A percentile compares a stretch with the other conserved stretches of the same genome.
phyloP scores from a whole-genome alignment of 2,113 vertebrate genomes.

The Ailurus styani region DNA sequence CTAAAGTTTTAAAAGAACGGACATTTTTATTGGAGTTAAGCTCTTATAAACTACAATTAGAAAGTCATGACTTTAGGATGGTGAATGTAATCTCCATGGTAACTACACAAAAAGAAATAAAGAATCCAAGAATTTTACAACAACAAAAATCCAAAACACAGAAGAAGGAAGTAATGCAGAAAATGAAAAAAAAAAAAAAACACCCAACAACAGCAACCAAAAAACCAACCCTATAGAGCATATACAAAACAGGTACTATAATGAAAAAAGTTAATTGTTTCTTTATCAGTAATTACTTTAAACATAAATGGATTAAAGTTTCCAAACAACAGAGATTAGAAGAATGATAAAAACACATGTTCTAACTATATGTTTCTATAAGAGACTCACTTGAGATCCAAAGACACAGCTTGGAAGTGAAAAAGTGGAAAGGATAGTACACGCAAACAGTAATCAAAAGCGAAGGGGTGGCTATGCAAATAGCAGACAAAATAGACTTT shows the following conservation, averaged over 20 bases:
- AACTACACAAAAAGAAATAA: not conserved
- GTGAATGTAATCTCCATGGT: not conserved
- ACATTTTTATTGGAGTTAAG: not conserved
- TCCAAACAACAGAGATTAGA: not conserved
- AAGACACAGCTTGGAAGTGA: not conserved
- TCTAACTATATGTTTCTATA: not conserved
- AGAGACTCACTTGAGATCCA: not conserved
- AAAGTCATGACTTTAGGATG: not conserved
- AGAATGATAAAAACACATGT: not conserved
- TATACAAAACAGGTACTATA: not conserved
- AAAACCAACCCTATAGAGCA: not conserved
- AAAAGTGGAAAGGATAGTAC: not conserved
- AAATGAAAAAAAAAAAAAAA: not conserved
- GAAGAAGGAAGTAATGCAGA: not conserved
- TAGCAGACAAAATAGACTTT: not conserved
- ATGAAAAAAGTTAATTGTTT: not conserved
- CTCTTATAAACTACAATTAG: not conserved
- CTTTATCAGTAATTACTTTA: not conserved
- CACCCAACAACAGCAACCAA: too few species aligned
- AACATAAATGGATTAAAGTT: not conserved
- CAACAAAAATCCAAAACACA: not conserved
- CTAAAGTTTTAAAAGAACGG: not conserved
- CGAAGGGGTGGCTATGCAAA: not conserved
- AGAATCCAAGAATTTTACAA: not conserved
- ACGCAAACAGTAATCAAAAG: not conserved